phyloP scores from a whole-genome alignment of 2,888 invertebrate genomes.

The Iphiclides podalirius region DNA sequence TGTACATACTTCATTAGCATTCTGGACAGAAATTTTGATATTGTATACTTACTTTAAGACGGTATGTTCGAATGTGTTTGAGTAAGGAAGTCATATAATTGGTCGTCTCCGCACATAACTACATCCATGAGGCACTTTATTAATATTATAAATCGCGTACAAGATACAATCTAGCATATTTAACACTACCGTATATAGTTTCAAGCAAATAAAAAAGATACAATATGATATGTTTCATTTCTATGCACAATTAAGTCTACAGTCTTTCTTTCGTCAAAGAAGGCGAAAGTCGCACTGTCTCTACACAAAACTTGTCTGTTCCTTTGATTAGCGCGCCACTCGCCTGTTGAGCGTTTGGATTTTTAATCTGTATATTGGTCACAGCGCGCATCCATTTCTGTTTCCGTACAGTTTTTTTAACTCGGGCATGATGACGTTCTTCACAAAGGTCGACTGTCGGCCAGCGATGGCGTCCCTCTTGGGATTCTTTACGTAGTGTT shows the following conservation, averaged over 20 bases:
- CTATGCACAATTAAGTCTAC: slow-evolving; percentile 34
- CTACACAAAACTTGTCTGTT: too few species aligned
- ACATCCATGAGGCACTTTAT: slow-evolving; percentile 19
- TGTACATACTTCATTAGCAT: slow-evolving; percentile 9
- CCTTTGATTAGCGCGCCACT: too few species aligned
- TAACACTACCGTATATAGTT: slow-evolving; percentile 11
- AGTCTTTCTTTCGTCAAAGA: slow-evolving; percentile 40
- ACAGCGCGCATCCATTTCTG: slow-evolving; percentile 89
- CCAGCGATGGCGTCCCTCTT: slow-evolving; percentile 87
- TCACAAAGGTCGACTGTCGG: slow-evolving; percentile 88
- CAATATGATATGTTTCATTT: slow-evolving; percentile 57
- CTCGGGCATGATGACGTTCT: slow-evolving; percentile 90
- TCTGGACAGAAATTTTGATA: slow-evolving; percentile 17
- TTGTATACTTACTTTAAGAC: slow-evolving; percentile 15
- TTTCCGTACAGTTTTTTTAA: slow-evolving; percentile 91
- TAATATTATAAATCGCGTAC: slow-evolving; percentile 9
- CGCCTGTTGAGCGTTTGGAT: slow-evolving; percentile 14
- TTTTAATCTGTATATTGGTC: slow-evolving; percentile 36
- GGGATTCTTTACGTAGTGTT: slow-evolving; percentile 88
- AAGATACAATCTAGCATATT: slow-evolving; percentile 7
- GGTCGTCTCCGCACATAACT: slow-evolving; percentile 8
- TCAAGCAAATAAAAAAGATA: slow-evolving; percentile 28
- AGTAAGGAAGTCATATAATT: slow-evolving; percentile 11
- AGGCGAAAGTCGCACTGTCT: slow-evolving; percentile 43
- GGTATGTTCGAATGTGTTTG: slow-evolving; percentile 7